Evolutionary conservation across 2,888 invertebrate species (phyloP).

Genomic region (Eudemis profundana): DNA sequence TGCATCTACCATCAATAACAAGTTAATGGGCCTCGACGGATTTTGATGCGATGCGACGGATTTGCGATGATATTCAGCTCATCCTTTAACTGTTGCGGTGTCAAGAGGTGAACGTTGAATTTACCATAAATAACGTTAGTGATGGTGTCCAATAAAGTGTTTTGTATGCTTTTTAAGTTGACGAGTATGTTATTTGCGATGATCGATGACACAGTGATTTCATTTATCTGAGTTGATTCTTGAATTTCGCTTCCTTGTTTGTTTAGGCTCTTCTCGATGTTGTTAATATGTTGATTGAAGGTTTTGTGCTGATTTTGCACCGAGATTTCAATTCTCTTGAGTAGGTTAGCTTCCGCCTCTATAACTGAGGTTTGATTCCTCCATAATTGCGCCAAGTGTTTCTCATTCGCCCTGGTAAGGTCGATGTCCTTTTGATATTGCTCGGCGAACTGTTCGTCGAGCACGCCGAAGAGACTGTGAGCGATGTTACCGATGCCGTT

Average conservation of each 20-base stretch:
- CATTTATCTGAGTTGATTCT: background rate
- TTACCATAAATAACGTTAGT: background rate
- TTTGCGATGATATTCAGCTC: no score
- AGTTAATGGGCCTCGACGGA: no score
- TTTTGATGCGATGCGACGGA: no score
- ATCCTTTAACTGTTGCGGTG: no score
- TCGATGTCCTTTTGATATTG: background rate
- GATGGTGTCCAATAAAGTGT: background rate
- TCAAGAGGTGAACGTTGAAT: no score
- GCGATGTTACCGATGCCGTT: background rate
- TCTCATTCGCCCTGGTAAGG: no score
- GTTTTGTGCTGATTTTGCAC: background rate
- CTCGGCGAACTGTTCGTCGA: slow-evolving; percentile 1
- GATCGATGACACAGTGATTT: background rate
- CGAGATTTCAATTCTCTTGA: background rate
- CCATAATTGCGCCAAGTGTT: no score
- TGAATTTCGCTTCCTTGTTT: background rate
- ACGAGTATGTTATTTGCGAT: background rate
- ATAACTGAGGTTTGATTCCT: background rate
- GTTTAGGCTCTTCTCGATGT: background rate
- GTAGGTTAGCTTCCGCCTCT: background rate
- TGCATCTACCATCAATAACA: no score
- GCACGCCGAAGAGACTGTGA: background rate
- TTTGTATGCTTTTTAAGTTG: background rate
- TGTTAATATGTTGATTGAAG: slow-evolving; percentile 1